phyloP scores from a whole-genome alignment of 1,140 invertebrate genomes.

The Meteorus sp. region DNA sequence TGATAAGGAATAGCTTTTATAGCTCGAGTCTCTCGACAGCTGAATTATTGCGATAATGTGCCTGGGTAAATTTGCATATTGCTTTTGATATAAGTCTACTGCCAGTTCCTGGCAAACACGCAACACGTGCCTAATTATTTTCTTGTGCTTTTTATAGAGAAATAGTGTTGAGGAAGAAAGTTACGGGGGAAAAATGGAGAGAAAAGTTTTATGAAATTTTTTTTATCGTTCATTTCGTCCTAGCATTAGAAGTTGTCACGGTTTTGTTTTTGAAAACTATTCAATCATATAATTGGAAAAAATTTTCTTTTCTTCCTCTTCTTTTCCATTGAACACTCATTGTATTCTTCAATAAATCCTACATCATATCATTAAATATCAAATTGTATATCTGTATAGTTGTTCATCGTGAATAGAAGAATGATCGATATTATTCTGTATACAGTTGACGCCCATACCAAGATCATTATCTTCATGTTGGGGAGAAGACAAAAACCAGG shows the following conservation, averaged over 20 bases:
- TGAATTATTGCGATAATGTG: constrained; percentile 33
- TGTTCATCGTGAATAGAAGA: no score
- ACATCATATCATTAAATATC: no score
- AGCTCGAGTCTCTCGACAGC: not conserved
- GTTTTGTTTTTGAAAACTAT: not conserved
- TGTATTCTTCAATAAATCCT: no score
- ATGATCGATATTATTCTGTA: no score
- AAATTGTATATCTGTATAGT: no score
- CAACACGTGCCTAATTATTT: constrained; percentile 48
- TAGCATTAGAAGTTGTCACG: not conserved
- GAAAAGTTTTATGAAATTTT: not conserved
- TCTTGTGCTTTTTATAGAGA: constrained; percentile 6
- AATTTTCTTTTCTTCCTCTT: not conserved
- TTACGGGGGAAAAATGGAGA: not conserved
- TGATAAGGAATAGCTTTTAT: constrained; percentile 17
- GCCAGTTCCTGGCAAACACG: constrained; percentile 32
- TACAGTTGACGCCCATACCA: not conserved
- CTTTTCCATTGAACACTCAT: no score
- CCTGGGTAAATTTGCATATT: constrained; percentile 31
- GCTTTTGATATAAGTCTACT: constrained; percentile 17
- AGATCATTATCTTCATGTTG: constrained; percentile 11
- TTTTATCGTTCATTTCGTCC: no score
- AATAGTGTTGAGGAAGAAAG: not conserved
- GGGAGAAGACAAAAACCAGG: constrained; percentile 10
- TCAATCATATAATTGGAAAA: not conserved